Evolutionary conservation across 1,140 invertebrate species (phyloP).

Genomic region (Pogonus chalceus): DNA sequence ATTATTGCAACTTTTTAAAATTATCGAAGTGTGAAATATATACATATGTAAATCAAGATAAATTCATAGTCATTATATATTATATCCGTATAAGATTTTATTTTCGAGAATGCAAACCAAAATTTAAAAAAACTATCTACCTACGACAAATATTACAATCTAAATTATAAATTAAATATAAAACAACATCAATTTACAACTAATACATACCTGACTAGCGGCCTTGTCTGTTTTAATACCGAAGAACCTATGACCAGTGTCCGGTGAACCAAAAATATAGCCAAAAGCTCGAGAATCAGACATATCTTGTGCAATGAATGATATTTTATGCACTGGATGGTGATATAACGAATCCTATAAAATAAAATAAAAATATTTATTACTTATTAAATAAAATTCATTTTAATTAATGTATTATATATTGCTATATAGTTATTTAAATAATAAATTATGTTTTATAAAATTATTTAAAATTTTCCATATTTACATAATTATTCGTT

Average conservation of each 20-base stretch:
- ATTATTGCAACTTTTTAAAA: too few species aligned
- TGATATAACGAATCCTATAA: slow-evolving; percentile 87
- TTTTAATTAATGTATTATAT: too few species aligned
- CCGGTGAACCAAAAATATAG: slow-evolving; percentile 93
- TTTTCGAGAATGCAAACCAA: neutral
- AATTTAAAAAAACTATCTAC: neutral
- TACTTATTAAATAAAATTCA: slow-evolving; percentile 2
- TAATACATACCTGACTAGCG: slow-evolving; percentile 67
- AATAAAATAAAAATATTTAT: slow-evolving; percentile 14
- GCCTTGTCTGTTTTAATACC: slow-evolving; percentile 99
- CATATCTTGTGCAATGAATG: slow-evolving; percentile 97
- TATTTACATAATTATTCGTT: too few species aligned
- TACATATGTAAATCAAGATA: slow-evolving; percentile 9
- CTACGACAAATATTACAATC: too few species aligned
- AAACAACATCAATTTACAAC: too few species aligned
- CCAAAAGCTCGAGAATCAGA: slow-evolving; percentile 94
- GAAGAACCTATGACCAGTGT: slow-evolving; percentile 94
- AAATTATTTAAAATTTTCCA: too few species aligned
- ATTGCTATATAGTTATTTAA: too few species aligned
- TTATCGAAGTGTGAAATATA: too few species aligned
- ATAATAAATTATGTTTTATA: too few species aligned
- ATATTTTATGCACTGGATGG: slow-evolving; percentile 97
- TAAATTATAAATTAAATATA: too few species aligned
- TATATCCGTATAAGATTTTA: slow-evolving; percentile 1
- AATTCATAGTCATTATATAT: neutral